phyloP scores from a whole-genome alignment of 2,113 vertebrate genomes.

The Hemicordylus capensis region DNA sequence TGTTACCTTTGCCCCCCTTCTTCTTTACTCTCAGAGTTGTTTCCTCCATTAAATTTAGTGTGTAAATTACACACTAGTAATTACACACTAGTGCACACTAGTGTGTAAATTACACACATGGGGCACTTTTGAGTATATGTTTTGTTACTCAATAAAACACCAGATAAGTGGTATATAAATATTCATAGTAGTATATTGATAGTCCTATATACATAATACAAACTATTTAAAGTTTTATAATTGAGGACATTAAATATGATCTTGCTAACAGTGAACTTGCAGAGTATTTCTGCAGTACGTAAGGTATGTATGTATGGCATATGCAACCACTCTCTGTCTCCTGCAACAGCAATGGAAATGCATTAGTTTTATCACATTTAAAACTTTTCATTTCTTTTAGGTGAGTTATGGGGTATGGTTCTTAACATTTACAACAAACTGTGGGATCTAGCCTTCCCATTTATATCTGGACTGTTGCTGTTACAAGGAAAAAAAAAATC shows the following conservation, averaged over 20 bases:
- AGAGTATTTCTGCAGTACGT: too few relatives aligned
- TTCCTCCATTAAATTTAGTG: neutral
- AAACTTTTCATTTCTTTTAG: neutral
- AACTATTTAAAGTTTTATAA: neutral
- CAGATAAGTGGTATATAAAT: too few relatives aligned
- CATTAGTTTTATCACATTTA: too few relatives aligned
- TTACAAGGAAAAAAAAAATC: neutral
- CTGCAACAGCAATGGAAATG: neutral
- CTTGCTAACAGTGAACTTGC: neutral
- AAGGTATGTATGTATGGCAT: neutral
- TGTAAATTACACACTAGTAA: neutral
- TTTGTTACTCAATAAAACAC: neutral
- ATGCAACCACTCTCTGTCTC: neutral
- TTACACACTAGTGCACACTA: too few relatives aligned
- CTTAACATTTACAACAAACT: neutral
- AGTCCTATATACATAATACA: neutral
- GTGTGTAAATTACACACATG: too few relatives aligned
- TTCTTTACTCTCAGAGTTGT: neutral
- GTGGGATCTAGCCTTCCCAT: neutral
- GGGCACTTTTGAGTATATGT: too few relatives aligned
- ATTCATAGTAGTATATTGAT: neutral
- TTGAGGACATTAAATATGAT: neutral
- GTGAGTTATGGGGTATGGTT: neutral
- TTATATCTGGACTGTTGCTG: neutral
- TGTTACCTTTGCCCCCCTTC: neutral